Evolutionary conservation across 2,797 vertebrate genomes (phyloP).

Genomic region (Dendrocincla fuliginosa): DNA sequence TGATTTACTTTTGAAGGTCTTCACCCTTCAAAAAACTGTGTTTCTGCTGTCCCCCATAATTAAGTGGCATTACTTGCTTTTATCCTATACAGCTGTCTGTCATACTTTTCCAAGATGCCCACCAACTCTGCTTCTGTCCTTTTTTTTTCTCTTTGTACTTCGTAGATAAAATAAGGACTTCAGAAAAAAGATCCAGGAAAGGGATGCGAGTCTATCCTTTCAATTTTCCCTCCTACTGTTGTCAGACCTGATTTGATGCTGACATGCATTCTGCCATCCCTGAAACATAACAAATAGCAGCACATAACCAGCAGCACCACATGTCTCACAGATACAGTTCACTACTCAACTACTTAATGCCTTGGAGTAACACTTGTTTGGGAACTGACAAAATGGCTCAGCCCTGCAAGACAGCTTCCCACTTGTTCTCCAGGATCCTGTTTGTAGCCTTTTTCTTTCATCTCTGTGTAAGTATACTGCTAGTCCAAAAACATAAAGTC

Average conservation of each 20-base stretch:
- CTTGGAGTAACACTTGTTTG: not conserved
- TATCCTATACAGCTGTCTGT: not conserved
- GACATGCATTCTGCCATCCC: not conserved
- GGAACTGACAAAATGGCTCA: not conserved
- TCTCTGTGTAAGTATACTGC: not conserved
- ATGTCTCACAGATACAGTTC: not conserved
- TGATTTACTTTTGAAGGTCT: not conserved
- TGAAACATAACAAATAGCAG: not conserved
- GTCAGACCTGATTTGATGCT: not conserved
- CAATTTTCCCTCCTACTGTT: not conserved
- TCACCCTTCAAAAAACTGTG: not conserved
- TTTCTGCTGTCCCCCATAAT: not conserved
- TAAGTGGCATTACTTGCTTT: not conserved
- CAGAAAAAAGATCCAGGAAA: not conserved
- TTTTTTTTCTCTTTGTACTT: not conserved
- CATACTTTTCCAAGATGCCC: not conserved
- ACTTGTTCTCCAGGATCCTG: not conserved
- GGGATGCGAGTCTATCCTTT: not conserved
- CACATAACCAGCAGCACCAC: not conserved
- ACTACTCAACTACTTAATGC: not conserved
- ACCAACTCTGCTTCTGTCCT: not conserved
- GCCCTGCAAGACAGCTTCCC: not conserved
- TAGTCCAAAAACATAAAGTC: not conserved
- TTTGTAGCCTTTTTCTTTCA: not conserved
- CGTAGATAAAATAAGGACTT: not conserved